phyloP scores from a whole-genome alignment of 2,888 invertebrate species.

The Ecliptopera silaceata region DNA sequence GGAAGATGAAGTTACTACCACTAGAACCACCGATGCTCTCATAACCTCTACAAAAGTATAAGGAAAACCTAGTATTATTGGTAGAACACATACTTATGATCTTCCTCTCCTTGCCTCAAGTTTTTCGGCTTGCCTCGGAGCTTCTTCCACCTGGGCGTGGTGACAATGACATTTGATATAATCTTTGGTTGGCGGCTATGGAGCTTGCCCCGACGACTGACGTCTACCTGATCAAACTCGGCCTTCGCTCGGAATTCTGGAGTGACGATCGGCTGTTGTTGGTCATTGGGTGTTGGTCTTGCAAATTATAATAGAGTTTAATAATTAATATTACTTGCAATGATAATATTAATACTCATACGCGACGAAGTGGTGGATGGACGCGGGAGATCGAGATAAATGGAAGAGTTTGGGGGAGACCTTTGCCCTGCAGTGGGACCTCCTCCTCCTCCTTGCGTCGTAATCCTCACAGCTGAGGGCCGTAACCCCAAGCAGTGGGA shows the following conservation, averaged over 20 bases:
- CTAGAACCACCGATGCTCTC: no score
- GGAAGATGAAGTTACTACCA: no score
- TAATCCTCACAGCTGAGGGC: no score
- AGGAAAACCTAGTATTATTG: background rate
- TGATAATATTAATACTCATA: no score
- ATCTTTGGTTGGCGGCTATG: background rate
- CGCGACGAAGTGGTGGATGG: no score
- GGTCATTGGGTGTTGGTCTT: background rate
- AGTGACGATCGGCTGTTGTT: background rate
- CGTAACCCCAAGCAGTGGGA: no score
- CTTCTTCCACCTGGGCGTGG: background rate
- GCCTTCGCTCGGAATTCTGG: background rate
- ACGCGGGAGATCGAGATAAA: no score
- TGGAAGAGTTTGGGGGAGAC: no score
- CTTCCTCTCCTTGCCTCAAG: background rate
- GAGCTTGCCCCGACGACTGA: constrained; percentile 2
- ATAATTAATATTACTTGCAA: no score
- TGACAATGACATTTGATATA: background rate
- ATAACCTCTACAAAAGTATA: no score
- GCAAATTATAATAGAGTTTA: background rate
- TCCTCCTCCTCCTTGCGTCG: no score
- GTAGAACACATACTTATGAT: background rate
- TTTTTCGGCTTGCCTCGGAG: background rate
- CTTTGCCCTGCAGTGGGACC: no score
- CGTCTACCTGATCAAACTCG: background rate